These are phyloP conservation scores for Hipparchia sbordonii DNA, from an alignment of 2,888 invertebrate species.

Conservation along the genomic window DNA sequence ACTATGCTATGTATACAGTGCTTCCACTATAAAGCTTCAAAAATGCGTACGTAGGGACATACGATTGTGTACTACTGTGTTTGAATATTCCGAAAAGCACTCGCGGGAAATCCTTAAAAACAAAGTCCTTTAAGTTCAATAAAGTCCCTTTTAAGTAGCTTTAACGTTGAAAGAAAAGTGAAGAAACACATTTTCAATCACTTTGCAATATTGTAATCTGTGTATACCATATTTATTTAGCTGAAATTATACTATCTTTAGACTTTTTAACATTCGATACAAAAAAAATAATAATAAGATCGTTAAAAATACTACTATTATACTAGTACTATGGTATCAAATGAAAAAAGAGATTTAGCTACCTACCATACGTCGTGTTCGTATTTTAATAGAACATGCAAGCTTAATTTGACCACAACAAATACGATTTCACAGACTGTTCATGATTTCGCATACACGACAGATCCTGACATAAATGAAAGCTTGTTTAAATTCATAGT, in stretches of 20 bases:
- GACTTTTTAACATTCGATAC: not conserved
- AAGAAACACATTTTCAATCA: not conserved
- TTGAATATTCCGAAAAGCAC: too few relatives aligned
- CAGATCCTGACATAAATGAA: constrained; percentile 48
- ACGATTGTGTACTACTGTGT: too few relatives aligned
- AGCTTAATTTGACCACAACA: constrained; percentile 39
- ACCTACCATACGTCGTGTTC: not conserved
- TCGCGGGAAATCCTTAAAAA: too few relatives aligned
- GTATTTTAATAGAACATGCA: constrained; percentile 24
- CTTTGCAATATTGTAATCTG: too few relatives aligned
- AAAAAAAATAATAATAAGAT: not conserved
- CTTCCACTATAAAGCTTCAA: too few relatives aligned
- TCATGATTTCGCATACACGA: constrained; percentile 47
- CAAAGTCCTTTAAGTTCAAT: too few relatives aligned
- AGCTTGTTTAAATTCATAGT: constrained; percentile 45
- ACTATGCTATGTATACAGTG: too few relatives aligned
- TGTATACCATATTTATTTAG: not conserved
- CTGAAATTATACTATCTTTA: not conserved
- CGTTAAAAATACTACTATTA: not conserved
- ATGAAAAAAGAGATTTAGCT: not conserved
- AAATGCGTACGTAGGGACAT: too few relatives aligned
- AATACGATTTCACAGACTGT: constrained; percentile 42
- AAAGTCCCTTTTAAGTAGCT: too few relatives aligned
- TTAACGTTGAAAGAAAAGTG: too few relatives aligned
- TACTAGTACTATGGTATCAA: not conserved